Evolutionary conservation across 2,113 vertebrate genomes (phyloP), one percentile per base, ranked within the genome.

Genomic region (Pelobates fuscus): DNA sequence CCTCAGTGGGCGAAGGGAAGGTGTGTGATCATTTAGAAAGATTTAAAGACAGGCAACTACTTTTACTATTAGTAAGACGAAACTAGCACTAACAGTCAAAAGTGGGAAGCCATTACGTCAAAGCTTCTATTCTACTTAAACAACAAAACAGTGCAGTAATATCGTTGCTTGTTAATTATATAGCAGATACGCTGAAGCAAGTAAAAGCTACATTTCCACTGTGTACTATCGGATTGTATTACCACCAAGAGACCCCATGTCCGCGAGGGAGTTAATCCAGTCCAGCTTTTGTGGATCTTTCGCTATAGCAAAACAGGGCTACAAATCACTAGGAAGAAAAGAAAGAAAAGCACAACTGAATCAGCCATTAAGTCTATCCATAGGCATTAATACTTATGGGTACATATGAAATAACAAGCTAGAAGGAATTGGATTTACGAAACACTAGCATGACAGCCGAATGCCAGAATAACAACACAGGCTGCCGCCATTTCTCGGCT

Each of bases 291-390:
- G 29, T 63, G 21, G 58, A 72, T 63, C 49, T 37, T 63, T 30
- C 29, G 29, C 20, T 54, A 62, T 52, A 64, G 41, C 24, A 72
- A 63, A 72, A 63, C 59, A 64, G 60, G 70, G 60, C 70, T 54
- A 72, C 70, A 72, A 63, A 72, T 72, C 70, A 72, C 70, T 72
- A 72, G 57, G 62, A 62, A 71, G 60, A 63, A 72, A 72, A 72
- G 41, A 62, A 37, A 37, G 52, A 55, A 55, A 55, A 23, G 52
- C 52, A 55, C 11, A 55, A 55, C 20, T 8, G 2, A 55, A 55
- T 55, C n/a, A 55, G 52, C 52, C 52, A 55, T 55, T 20, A 23
- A 4, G 52, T 23, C 52, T 23, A 55, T 5, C 52, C 5, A 55
- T 12, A 55, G 14, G 18, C 46, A 55, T 55, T 6, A 21, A 11